Percentiles rank a stretch among this genome's conserved stretches.
Evolutionary conservation across 1,140 invertebrate genomes (phyloP).

Genomic region (Melanaphis sacchari): DNA sequence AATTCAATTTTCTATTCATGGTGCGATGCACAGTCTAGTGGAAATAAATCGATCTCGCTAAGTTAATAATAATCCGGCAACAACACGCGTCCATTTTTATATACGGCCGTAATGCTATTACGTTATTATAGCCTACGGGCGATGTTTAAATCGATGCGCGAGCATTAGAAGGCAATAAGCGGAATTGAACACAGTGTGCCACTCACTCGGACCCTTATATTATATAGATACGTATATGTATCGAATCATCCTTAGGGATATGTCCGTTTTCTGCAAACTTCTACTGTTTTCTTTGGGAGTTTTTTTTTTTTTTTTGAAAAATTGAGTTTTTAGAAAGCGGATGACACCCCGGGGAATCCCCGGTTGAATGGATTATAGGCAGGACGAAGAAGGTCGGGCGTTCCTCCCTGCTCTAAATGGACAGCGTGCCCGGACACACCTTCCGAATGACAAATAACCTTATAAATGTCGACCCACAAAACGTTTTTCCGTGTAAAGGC

Average conservation of each 20-base stretch:
- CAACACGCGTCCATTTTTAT: conserved; percentile 37
- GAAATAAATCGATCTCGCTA: conserved; percentile 49
- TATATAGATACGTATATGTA: conserved; percentile 2
- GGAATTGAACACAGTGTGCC: conserved; percentile 28
- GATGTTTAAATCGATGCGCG: conserved; percentile 51
- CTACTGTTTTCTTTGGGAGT: background rate
- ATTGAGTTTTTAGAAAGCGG: conserved; percentile 55
- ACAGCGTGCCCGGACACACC: conserved; percentile 28
- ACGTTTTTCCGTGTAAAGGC: conserved; percentile 42
- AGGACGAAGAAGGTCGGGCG: background rate
- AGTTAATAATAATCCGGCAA: conserved; percentile 54
- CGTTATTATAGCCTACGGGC: conserved; percentile 39
- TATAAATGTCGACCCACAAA: conserved; percentile 31
- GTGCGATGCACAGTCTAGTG: background rate
- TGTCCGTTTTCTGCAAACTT: conserved; percentile 45
- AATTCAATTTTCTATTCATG: conserved; percentile 15
- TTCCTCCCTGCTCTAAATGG: background rate
- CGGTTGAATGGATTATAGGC: conserved; percentile 21
- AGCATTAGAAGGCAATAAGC: conserved; percentile 55
- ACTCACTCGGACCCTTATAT: conserved; percentile 11
- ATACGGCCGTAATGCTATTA: conserved; percentile 32
- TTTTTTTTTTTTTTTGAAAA: conserved; percentile 46
- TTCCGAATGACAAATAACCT: conserved; percentile 49
- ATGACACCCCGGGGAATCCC: conserved; percentile 49
- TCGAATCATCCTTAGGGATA: conserved; percentile 50